Percentiles rank a stretch among this genome's conserved stretches.
These are phyloP conservation scores for Copidosoma floridanum DNA, from an alignment of 1,140 invertebrate species.

Conservation along the genomic window DNA sequence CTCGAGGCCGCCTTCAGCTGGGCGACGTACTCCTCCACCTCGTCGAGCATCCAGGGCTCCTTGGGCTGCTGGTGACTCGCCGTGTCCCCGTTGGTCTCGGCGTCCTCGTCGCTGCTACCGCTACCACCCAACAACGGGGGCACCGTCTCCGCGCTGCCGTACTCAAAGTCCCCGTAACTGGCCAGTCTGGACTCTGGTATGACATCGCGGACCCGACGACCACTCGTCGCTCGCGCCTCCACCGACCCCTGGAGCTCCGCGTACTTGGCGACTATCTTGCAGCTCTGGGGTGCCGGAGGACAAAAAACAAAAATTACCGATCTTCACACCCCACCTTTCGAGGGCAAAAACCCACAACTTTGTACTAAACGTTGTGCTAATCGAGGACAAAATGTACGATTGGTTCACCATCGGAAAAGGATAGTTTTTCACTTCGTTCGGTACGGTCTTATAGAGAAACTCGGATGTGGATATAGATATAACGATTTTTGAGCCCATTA, in stretches of 20 bases:
- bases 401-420: too few relatives aligned
- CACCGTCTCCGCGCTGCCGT: slow-evolving; percentile 47
- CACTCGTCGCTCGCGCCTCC: not conserved
- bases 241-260: slow-evolving; percentile 1
- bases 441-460: too few relatives aligned
- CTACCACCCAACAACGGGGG: slow-evolving; percentile 23
- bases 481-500: too few relatives aligned
- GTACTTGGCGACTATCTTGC: slow-evolving; percentile 39
- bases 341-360: too few relatives aligned
- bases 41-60: slow-evolving; percentile 47
- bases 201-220: slow-evolving; percentile 42
- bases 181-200: slow-evolving; percentile 48
- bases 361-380: too few relatives aligned
- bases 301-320: too few relatives aligned
- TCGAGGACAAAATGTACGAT: too few relatives aligned
- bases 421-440: too few relatives aligned
- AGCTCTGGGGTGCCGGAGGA: slow-evolving; percentile 42
- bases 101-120: not conserved
- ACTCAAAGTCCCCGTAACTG: slow-evolving; percentile 48
- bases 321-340: too few relatives aligned
- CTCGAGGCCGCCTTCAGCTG: slow-evolving; percentile 31
- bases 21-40: slow-evolving; percentile 47
- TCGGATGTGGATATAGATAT: too few relatives aligned
- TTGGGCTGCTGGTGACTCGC: not conserved
- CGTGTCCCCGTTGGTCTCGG: not conserved